Percentiles rank a stretch among this genome's conserved stretches.
phyloP scores from a whole-genome alignment of 1,140 invertebrate genomes.

The Drosophila lowei region DNA sequence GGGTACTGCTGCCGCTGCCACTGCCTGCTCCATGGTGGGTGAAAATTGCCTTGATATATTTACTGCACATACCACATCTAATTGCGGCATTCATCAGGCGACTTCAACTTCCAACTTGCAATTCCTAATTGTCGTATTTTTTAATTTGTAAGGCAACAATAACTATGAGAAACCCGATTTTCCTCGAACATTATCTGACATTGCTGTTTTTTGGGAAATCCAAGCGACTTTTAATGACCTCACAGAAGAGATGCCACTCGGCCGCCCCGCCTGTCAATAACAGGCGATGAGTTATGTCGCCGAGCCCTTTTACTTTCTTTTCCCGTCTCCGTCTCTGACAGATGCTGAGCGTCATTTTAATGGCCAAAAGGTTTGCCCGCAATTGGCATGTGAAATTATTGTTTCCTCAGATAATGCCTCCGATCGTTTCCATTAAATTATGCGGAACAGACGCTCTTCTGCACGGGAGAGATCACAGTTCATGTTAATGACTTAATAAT shows the following conservation, averaged over 20 bases:
- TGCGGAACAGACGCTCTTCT: slow-evolving; percentile 27
- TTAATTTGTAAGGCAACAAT: slow-evolving; percentile 41
- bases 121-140: slow-evolving; percentile 12
- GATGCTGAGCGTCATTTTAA: slow-evolving; percentile 36
- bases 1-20: slow-evolving; percentile 9
- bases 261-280: slow-evolving; percentile 56
- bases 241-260: slow-evolving; percentile 22
- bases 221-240: slow-evolving; percentile 61
- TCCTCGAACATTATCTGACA: slow-evolving; percentile 19
- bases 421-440: slow-evolving; percentile 34
- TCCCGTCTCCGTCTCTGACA: not conserved
- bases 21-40: slow-evolving; percentile 51
- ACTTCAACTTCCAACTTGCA: not conserved
- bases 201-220: slow-evolving; percentile 49
- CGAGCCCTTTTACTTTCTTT: slow-evolving; percentile 76
- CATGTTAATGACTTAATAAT: slow-evolving; percentile 72
- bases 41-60: slow-evolving; percentile 74
- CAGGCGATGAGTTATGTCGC: slow-evolving; percentile 66
- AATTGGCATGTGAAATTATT: slow-evolving; percentile 52
- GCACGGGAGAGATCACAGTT: slow-evolving; percentile 19
- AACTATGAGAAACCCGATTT: slow-evolving; percentile 57
- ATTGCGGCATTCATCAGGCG: slow-evolving; percentile 59
- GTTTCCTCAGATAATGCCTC: slow-evolving; percentile 33
- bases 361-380: not conserved
- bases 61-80: slow-evolving; percentile 60